phyloP scores from a whole-genome alignment of 2,888 invertebrate genomes.

The Gari tellinella region DNA sequence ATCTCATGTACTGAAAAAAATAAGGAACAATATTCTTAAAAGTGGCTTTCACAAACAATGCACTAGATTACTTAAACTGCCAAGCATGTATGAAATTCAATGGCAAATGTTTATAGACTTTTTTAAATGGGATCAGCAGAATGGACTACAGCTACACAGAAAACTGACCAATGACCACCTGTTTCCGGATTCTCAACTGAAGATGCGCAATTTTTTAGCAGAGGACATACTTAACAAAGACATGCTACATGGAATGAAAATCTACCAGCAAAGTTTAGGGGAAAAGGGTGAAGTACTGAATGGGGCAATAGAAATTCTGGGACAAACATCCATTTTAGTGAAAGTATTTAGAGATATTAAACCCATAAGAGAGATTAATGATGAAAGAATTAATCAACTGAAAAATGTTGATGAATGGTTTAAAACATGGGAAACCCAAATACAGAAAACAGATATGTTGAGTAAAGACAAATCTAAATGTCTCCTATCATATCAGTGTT shows the following conservation, averaged over 20 bases:
- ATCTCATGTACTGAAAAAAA: slow-evolving; percentile 54
- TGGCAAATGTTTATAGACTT: slow-evolving; percentile 55
- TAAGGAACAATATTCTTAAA: slow-evolving; percentile 53
- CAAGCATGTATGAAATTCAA: slow-evolving; percentile 19
- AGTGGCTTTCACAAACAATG: slow-evolving; percentile 28
- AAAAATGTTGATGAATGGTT: slow-evolving; percentile 17
- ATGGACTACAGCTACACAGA: slow-evolving; percentile 47
- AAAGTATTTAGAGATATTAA: slow-evolving; percentile 27
- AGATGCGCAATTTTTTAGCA: slow-evolving; percentile 57
- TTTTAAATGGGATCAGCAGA: slow-evolving; percentile 50
- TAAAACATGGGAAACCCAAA: slow-evolving; percentile 5
- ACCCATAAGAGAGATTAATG: slow-evolving; percentile 23
- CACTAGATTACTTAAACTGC: slow-evolving; percentile 25
- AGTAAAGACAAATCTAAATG: slow-evolving; percentile 2
- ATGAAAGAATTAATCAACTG: slow-evolving; percentile 21
- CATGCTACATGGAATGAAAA: slow-evolving; percentile 44
- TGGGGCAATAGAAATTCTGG: slow-evolving; percentile 29
- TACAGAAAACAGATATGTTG: not conserved
- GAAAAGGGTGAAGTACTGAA: slow-evolving; percentile 35
- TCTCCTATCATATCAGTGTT: slow-evolving; percentile 44
- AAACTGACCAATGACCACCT: slow-evolving; percentile 50
- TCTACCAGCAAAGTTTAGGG: slow-evolving; percentile 21
- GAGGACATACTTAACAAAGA: slow-evolving; percentile 52
- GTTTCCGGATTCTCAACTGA: slow-evolving; percentile 29
- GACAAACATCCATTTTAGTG: slow-evolving; percentile 28